Evolutionary conservation across 2,113 vertebrate genomes (phyloP).

Genomic region (Megaceryle maxima): DNA sequence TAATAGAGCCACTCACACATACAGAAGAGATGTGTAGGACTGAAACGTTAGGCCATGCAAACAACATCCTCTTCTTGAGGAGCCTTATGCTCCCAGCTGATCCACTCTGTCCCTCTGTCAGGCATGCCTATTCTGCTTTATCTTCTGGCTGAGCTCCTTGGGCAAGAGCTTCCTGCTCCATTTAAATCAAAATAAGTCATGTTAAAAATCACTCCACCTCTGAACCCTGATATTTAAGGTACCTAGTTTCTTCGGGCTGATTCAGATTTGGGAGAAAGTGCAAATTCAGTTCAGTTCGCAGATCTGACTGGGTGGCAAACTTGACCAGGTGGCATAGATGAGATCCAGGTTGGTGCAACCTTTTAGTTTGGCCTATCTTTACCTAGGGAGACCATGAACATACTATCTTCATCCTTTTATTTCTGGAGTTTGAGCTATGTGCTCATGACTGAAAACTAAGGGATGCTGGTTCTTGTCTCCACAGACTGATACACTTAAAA

Average conservation of each 20-base stretch:
- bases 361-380: neutral
- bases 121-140: neutral
- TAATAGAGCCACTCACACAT: neutral
- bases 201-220: neutral
- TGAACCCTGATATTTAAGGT: neutral
- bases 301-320: neutral
- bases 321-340: neutral
- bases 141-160: neutral
- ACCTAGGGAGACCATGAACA: neutral
- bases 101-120: neutral
- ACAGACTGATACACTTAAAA: neutral
- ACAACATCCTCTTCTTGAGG: neutral
- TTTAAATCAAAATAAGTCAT: neutral
- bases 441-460: neutral
- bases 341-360: neutral
- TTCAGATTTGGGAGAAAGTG: neutral
- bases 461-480: neutral
- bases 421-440: neutral
- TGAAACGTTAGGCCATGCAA: neutral
- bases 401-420: neutral
- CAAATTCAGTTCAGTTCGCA: neutral
- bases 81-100: neutral
- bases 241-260: neutral
- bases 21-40: neutral
- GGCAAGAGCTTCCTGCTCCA: neutral